Percentiles rank a stretch among this genome's conserved stretches.
Conservation (phyloP, 2,797 vertebrate genomes). For the Coregonus sp. region DNA sequence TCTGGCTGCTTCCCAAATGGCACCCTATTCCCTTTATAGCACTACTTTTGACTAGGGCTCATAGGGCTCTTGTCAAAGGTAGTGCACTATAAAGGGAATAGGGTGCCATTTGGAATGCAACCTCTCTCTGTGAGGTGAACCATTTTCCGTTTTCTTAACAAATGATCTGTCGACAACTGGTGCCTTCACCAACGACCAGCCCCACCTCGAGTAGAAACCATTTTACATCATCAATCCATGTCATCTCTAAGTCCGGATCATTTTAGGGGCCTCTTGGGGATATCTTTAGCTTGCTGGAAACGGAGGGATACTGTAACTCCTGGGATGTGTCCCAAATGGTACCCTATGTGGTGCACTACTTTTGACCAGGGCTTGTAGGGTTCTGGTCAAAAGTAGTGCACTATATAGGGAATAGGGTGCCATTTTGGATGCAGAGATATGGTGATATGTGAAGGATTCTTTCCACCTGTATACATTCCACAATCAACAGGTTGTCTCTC, state of each 20-base stretch:
- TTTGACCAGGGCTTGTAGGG: neutral
- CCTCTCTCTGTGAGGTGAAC: constrained; percentile 8
- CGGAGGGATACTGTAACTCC: neutral
- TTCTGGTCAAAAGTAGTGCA: neutral
- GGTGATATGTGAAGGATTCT: constrained; percentile 10
- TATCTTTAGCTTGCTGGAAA: constrained; percentile 30
- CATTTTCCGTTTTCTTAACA: constrained; percentile 12
- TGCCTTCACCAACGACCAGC: neutral
- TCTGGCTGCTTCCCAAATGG: neutral
- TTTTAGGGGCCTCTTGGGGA: constrained; percentile 11
- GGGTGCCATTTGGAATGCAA: neutral
- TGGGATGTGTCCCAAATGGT: neutral
- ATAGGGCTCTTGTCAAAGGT: no score
- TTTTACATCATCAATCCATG: constrained; percentile 1
- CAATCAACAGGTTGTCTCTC: constrained; percentile 36
- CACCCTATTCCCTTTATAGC: neutral
- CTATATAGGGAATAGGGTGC: neutral
- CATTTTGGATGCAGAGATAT: neutral
- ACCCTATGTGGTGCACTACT: no score
- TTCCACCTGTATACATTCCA: constrained; percentile 39
- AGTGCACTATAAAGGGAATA: no score
- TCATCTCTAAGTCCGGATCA: neutral
- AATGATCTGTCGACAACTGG: constrained; percentile 26
- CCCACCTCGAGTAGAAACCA: constrained; percentile 14
- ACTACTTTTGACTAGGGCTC: neutral